These are phyloP conservation scores for Drosophila mimica DNA, from an alignment of 2,888 invertebrate species.

Conservation along the genomic window DNA sequence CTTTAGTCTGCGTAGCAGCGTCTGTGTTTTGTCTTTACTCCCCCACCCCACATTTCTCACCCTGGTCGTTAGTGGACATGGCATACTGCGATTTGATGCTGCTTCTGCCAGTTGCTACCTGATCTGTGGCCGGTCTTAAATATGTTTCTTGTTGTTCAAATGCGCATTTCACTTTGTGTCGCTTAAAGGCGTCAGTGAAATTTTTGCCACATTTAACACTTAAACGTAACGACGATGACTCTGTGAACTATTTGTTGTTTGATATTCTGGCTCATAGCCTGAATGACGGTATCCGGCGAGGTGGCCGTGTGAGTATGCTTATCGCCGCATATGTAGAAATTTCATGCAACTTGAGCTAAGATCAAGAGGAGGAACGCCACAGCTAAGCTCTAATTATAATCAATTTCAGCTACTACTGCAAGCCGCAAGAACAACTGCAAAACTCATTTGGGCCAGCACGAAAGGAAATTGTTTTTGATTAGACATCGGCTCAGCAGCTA, in stretches of 20 bases:
- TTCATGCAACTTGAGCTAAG: constrained; percentile 57
- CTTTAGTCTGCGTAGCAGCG: constrained; percentile 29
- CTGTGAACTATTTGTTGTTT: constrained; percentile 17
- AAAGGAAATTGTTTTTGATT: constrained; percentile 66
- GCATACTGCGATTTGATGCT: constrained; percentile 25
- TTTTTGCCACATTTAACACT: constrained; percentile 64
- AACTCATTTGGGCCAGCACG: constrained; percentile 74
- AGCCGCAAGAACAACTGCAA: constrained; percentile 49
- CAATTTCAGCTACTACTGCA: constrained; percentile 51
- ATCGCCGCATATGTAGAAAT: constrained; percentile 66
- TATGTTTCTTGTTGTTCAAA: constrained; percentile 15
- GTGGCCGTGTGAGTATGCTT: constrained; percentile 46
- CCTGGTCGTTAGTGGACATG: constrained; percentile 39
- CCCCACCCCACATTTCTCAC: not conserved
- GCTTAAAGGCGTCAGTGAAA: constrained; percentile 72
- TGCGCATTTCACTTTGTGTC: constrained; percentile 71
- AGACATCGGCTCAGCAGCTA: constrained; percentile 30
- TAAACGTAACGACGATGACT: constrained; percentile 43
- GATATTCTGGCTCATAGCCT: constrained; percentile 43
- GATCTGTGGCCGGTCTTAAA: constrained; percentile 17
- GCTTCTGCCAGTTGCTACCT: constrained; percentile 25
- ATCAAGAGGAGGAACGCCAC: not conserved
- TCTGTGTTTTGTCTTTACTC: constrained; percentile 26
- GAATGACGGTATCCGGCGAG: constrained; percentile 77
- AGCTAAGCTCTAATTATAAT: constrained; percentile 70